phyloP scores from a whole-genome alignment of 2,888 invertebrate genomes.

The Homarus gammarus region DNA sequence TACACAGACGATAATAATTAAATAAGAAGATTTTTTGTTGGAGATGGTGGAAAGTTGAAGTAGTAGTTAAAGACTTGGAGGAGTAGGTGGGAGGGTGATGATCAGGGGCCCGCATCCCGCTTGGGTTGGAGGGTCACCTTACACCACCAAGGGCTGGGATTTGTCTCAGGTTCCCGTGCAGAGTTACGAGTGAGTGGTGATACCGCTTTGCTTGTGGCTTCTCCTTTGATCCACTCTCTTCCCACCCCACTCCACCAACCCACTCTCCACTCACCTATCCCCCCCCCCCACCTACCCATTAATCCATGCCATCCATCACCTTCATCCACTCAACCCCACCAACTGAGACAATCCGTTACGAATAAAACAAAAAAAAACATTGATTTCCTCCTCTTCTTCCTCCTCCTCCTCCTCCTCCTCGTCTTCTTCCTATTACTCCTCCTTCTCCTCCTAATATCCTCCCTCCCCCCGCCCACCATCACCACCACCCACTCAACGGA shows the following conservation, averaged over 20 bases:
- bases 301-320: background rate
- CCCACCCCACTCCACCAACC: background rate
- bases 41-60: background rate
- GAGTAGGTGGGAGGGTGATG: too few relatives aligned
- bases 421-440: background rate
- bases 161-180: slow-evolving; percentile 54
- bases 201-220: slow-evolving; percentile 57
- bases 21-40: too few relatives aligned
- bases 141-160: slow-evolving; percentile 18
- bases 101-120: slow-evolving; percentile 46
- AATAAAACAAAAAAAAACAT: too few relatives aligned
- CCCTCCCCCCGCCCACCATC: background rate
- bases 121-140: slow-evolving; percentile 1
- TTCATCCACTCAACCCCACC: background rate
- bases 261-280: too few relatives aligned
- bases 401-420: too few relatives aligned
- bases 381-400: too few relatives aligned
- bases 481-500: background rate
- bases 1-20: too few relatives aligned
- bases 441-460: background rate
- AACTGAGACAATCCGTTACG: too few relatives aligned
- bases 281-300: background rate
- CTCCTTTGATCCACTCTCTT: slow-evolving; percentile 1
- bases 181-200: slow-evolving; percentile 44
- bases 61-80: too few relatives aligned